Evolutionary conservation across 37 sponge, comb jelly and placozoan genomes (phyloP).

Genomic region (Chondrilla cf. caribensis): DNA sequence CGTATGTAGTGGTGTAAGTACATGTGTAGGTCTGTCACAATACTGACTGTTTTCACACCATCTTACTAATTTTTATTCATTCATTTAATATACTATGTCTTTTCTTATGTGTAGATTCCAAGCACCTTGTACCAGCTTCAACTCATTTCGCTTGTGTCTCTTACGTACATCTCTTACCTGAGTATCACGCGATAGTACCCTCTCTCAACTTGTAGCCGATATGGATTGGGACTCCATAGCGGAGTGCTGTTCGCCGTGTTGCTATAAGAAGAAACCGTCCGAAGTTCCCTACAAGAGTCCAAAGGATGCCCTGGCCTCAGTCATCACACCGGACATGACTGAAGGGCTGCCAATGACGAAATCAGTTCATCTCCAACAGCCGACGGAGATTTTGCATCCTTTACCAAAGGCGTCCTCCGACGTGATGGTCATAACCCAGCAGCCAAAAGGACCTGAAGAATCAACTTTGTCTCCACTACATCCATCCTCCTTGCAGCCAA

Average conservation of each 20-base stretch:
- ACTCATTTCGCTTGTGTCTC: no score
- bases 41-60: no score
- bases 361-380: slow-evolving; percentile 5
- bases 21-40: no score
- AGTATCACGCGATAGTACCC: no score
- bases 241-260: slow-evolving; percentile 10
- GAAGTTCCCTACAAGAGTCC: slow-evolving; percentile 17
- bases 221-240: background rate
- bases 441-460: background rate
- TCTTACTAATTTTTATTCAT: no score
- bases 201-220: background rate
- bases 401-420: background rate
- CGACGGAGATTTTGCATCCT: background rate
- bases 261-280: background rate
- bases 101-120: no score
- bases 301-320: slow-evolving; percentile 18
- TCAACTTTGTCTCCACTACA: background rate
- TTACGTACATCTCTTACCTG: no score
- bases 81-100: no score
- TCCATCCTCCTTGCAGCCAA: no score
- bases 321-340: slow-evolving; percentile 8
- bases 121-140: no score
- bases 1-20: no score
- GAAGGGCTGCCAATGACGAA: slow-evolving; percentile 4
- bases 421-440: background rate